A percentile compares a stretch with the other conserved stretches of the same genome.
Conservation (phyloP, 2,113 vertebrate species). For the Arvicanthis niloticus region DNA sequence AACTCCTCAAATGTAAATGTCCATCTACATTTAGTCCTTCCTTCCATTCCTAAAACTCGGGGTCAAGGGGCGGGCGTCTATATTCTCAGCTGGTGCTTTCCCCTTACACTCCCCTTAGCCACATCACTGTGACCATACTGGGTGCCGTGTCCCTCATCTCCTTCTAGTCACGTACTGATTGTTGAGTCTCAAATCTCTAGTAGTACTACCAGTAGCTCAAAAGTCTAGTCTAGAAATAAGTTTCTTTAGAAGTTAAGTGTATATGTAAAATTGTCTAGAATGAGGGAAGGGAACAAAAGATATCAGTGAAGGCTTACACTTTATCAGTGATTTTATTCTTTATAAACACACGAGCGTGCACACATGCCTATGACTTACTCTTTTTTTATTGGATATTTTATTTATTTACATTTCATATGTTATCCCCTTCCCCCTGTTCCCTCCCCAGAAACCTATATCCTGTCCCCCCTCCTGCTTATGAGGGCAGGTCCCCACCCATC, state of each 20-base stretch:
- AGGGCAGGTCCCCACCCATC: too few species aligned
- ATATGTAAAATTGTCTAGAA: neutral
- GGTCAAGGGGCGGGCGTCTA: neutral
- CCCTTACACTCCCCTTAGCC: too few species aligned
- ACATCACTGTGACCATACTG: neutral
- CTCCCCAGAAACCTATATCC: too few species aligned
- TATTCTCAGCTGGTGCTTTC: neutral
- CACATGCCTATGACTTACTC: neutral
- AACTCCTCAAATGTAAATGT: neutral
- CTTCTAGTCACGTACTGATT: neutral
- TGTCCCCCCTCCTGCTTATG: too few species aligned
- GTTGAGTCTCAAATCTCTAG: neutral
- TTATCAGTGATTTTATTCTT: neutral
- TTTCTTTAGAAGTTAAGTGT: neutral
- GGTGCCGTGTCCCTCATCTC: neutral
- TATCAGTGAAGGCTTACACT: neutral
- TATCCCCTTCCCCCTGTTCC: too few species aligned
- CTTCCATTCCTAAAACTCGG: neutral
- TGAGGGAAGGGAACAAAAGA: neutral
- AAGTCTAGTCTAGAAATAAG: neutral
- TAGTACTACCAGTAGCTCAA: neutral
- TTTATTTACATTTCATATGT: too few species aligned
- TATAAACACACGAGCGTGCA: neutral
- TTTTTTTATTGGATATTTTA: too few species aligned
- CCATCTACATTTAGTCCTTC: neutral